Base-by-base conservation (phyloP, 2,797 vertebrate genomes). In the Parauchenoglanis ngamensis region DNA sequence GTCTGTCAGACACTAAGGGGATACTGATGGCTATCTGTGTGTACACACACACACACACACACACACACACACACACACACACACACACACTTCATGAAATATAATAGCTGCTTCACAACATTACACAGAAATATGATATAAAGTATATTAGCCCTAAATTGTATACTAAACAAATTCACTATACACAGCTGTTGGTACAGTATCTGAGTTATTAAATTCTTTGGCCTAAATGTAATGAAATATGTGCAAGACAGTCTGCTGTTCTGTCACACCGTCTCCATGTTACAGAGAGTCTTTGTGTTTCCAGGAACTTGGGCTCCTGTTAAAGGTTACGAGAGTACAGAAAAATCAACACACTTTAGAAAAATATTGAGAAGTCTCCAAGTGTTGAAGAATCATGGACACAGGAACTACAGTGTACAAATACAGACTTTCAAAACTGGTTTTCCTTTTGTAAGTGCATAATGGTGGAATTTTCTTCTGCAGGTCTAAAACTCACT, bases 11-110 rank as follows among this genome's bases (percentile, higher is more conserved):
- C 91, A 99, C 98, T 92, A 99, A 94, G 0, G 98, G 97, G 91
- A 97, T 98, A 94, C 96, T 97, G 93, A 97, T 97, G 31, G 98
- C 97, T 77, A 99, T 99, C 97, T 99, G 86, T n/a, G 56, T 75
- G 86, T 77, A 87, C 68, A 89, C 28, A 49, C 35, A 76, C 25
- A 81, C 25, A 73, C 13, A 85, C 44, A 89, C 23, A 49, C 46
- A 76, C 25, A 81, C 25, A 73, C 13, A 85, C 25, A 11, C 40
- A 75, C 46, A 3, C 56, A 17, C 40, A 40, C 40, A 40, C 40
- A 40, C 40, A 40, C 40, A 40, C 40, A 40, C 40, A 35, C 35
- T 31, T 31, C 28, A 63, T 28, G 23, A 35, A n/a, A 77, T 54
- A 63, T 7, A 44, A 76, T 10, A 40, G 13, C 70, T 49, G 44